Percentiles rank a stretch among this genome's conserved stretches.
These are phyloP conservation scores for Cyclura pinguis DNA, from an alignment of 2,797 vertebrate genomes.

Conservation along the genomic window DNA sequence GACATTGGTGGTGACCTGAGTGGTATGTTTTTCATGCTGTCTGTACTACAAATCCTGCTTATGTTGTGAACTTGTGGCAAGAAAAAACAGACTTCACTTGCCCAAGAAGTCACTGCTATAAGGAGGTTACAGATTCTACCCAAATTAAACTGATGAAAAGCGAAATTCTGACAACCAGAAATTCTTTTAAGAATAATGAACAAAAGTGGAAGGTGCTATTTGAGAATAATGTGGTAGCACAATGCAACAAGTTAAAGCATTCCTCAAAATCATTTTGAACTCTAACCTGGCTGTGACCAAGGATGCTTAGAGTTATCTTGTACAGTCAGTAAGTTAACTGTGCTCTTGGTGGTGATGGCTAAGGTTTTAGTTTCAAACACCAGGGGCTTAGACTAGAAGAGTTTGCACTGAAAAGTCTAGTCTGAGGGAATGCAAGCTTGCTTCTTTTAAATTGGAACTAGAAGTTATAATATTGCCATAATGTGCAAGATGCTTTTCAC, in stretches of 20 bases:
- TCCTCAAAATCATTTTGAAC: neutral
- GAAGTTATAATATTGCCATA: neutral
- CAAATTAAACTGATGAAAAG: neutral
- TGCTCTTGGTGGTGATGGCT: neutral
- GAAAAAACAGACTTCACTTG: neutral
- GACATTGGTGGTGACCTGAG: neutral
- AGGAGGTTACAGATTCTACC: neutral
- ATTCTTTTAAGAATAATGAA: neutral
- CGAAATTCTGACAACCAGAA: neutral
- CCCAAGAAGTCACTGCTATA: neutral
- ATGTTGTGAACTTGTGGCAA: neutral
- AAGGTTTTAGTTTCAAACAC: neutral
- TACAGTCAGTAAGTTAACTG: neutral
- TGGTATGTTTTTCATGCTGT: neutral
- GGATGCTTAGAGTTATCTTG: neutral
- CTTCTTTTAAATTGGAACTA: constrained; percentile 1
- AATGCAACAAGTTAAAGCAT: neutral
- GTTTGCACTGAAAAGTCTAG: neutral
- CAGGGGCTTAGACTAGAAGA: neutral
- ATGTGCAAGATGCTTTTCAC: neutral
- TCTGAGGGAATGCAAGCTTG: neutral
- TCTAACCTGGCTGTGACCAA: neutral
- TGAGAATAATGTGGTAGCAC: neutral
- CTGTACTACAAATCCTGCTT: neutral
- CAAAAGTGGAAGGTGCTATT: neutral